Evolutionary conservation across 2,888 invertebrate species (phyloP).

Genomic region (Polydrusus pterygomalis): DNA sequence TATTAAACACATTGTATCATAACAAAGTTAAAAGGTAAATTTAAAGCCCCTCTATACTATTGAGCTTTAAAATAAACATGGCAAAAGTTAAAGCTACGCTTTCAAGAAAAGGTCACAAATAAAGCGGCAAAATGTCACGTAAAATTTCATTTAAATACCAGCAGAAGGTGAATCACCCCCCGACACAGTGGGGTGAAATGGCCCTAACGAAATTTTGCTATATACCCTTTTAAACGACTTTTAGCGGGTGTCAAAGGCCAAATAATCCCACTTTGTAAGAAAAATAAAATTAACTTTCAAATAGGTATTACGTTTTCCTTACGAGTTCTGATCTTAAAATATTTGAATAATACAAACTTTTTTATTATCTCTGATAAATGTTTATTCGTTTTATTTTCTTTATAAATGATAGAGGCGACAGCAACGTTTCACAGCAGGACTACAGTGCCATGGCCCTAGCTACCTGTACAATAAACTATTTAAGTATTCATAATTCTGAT

Average conservation of each 20-base stretch:
- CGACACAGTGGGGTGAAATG: constrained; percentile 30
- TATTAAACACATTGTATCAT: not conserved
- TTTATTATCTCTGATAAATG: too few species aligned
- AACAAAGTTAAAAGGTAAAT: not conserved
- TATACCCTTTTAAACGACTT: constrained; percentile 37
- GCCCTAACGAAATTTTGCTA: constrained; percentile 44
- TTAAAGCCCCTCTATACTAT: not conserved
- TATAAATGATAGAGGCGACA: too few species aligned
- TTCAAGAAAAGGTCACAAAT: constrained; percentile 45
- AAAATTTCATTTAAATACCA: constrained; percentile 54
- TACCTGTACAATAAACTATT: too few species aligned
- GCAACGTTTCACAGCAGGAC: too few species aligned
- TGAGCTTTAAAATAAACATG: constrained; percentile 11
- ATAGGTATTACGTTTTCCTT: constrained; percentile 14
- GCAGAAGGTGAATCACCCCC: constrained; percentile 28
- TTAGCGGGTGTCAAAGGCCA: constrained; percentile 51
- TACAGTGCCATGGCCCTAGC: too few species aligned
- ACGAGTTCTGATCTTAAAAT: too few species aligned
- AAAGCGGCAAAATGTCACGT: constrained; percentile 49
- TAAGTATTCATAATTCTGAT: too few species aligned
- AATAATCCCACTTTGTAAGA: constrained; percentile 51
- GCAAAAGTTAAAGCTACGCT: constrained; percentile 26
- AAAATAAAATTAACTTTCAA: constrained; percentile 50
- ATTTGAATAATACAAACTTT: too few species aligned
- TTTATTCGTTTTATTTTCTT: too few species aligned